Conservation (phyloP, 2,888 invertebrate genomes). For the Drosophila tripunctata region DNA sequence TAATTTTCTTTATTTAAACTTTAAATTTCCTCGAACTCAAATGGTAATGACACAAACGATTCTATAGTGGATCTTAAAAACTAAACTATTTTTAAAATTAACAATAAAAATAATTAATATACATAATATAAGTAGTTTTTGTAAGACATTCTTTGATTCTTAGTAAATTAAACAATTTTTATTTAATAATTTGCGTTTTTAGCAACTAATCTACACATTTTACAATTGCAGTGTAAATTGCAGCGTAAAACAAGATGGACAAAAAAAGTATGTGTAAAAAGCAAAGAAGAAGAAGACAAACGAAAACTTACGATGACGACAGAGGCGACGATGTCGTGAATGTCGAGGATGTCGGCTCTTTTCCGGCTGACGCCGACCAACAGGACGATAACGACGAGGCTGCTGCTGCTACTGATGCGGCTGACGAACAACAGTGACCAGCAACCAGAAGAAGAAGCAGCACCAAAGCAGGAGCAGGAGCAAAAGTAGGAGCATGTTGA, state of each 20-base stretch:
- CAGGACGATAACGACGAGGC: conserved; percentile 15
- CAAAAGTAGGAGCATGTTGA: conserved; percentile 10
- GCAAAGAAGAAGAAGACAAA: conserved; percentile 19
- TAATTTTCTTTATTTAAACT: too few relatives aligned
- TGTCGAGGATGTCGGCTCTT: conserved; percentile 53
- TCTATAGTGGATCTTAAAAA: too few relatives aligned
- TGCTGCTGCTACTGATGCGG: conserved; percentile 51
- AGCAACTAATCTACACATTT: not conserved
- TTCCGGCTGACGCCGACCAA: conserved; percentile 39
- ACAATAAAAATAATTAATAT: too few relatives aligned
- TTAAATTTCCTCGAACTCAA: too few relatives aligned
- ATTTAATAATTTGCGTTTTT: too few relatives aligned
- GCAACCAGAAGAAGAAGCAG: conserved; percentile 20
- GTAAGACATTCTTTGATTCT: too few relatives aligned
- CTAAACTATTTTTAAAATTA: too few relatives aligned
- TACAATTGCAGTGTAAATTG: not conserved
- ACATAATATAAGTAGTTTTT: too few relatives aligned
- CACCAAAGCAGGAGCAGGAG: conserved; percentile 19
- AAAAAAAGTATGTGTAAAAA: conserved; percentile 18
- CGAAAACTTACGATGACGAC: conserved; percentile 67
- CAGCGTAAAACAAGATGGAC: conserved; percentile 6
- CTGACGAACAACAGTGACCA: conserved; percentile 68
- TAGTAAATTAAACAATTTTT: too few relatives aligned
- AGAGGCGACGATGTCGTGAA: conserved; percentile 43
- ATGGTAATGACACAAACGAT: too few relatives aligned